Percentiles rank a stretch among this genome's conserved stretches.
Conservation (phyloP, 2,797 vertebrate species). For the Nannoperca australis region DNA sequence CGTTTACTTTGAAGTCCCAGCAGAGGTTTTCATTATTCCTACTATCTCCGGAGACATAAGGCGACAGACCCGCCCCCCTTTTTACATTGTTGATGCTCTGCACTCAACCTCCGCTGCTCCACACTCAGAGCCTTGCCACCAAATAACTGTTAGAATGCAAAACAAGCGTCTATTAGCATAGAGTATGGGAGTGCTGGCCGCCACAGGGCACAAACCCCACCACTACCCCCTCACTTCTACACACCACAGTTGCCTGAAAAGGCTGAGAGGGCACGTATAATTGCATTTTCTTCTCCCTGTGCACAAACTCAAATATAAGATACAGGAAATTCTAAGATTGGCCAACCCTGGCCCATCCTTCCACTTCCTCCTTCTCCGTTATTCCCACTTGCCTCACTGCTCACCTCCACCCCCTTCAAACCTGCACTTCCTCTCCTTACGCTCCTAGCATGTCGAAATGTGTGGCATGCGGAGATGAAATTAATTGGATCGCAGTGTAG, state of each 20-base stretch:
- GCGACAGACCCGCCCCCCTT: slow-evolving; percentile 32
- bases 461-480: slow-evolving; percentile 79
- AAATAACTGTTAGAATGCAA: slow-evolving; percentile 78
- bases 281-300: slow-evolving; percentile 82
- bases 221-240: slow-evolving; percentile 58
- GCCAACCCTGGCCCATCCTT: slow-evolving; percentile 53
- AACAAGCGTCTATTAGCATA: slow-evolving; percentile 82
- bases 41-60: slow-evolving; percentile 76
- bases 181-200: slow-evolving; percentile 66
- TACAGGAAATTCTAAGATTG: slow-evolving; percentile 76
- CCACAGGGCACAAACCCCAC: slow-evolving; percentile 69
- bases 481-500: slow-evolving; percentile 85
- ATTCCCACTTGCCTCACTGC: slow-evolving; percentile 65
- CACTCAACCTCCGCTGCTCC: slow-evolving; percentile 61
- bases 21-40: slow-evolving; percentile 80
- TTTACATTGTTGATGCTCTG: slow-evolving; percentile 32
- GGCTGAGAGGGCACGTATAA: slow-evolving; percentile 83
- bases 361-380: slow-evolving; percentile 60
- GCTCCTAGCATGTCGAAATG: slow-evolving; percentile 80
- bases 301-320: slow-evolving; percentile 76
- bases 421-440: slow-evolving; percentile 62
- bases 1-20: slow-evolving; percentile 82
- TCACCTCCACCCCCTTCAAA: slow-evolving; percentile 71
- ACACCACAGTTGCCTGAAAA: slow-evolving; percentile 72
- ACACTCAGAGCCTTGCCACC: slow-evolving; percentile 60